Percentiles rank a stretch among this genome's conserved stretches.
Conservation (phyloP, 2,888 invertebrate species). For the Kryphioiulus occultus region DNA sequence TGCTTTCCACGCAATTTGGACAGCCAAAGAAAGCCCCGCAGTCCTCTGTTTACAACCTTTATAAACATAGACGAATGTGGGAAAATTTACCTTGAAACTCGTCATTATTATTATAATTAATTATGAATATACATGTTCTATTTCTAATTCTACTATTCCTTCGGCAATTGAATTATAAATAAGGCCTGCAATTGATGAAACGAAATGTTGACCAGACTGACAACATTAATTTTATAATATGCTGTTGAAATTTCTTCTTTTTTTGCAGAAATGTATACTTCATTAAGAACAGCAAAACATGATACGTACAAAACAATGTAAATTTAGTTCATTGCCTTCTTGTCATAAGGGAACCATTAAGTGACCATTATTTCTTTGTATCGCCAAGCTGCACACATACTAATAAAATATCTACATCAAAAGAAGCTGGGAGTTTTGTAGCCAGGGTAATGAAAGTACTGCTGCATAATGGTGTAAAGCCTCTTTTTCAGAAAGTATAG, state of each 20-base stretch:
- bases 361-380: background rate
- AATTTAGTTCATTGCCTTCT: background rate
- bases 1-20: background rate
- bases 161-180: background rate
- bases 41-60: conserved; percentile 43
- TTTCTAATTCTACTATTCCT: background rate
- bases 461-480: background rate
- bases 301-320: too few species aligned
- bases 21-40: background rate
- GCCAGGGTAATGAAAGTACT: background rate
- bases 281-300: too few species aligned
- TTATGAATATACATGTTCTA: background rate
- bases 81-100: conserved; percentile 32
- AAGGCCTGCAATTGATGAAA: too few species aligned
- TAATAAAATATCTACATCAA: too few species aligned
- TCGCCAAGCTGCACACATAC: too few species aligned
- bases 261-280: too few species aligned
- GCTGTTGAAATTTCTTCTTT: too few species aligned
- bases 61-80: conserved; percentile 11
- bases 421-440: too few species aligned
- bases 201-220: too few species aligned
- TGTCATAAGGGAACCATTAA: too few species aligned
- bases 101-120: background rate
- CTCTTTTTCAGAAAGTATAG: background rate
- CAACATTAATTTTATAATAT: too few species aligned